Conservation (phyloP, 1,140 invertebrate species). For the Pentalonia nigronervosa region DNA sequence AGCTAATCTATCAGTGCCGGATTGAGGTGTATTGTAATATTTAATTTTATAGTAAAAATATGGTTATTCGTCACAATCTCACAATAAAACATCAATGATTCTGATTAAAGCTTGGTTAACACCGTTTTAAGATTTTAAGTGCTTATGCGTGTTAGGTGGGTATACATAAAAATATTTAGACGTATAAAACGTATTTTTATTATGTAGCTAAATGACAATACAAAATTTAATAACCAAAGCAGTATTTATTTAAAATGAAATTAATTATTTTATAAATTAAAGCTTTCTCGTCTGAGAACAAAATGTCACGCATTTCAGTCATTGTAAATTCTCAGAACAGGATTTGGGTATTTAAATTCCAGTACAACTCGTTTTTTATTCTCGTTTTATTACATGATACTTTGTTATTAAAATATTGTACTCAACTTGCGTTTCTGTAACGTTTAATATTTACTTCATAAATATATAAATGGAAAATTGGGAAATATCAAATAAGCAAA, state of each 20-base stretch:
- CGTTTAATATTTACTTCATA: neutral
- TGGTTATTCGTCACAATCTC: neutral
- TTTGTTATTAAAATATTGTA: slow-evolving; percentile 23
- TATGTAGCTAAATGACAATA: neutral
- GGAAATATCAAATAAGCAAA: neutral
- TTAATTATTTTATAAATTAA: neutral
- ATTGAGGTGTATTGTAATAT: neutral
- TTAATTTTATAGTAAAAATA: neutral
- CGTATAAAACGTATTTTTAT: neutral
- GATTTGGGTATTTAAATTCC: neutral
- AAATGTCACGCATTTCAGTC: neutral
- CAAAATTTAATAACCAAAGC: neutral
- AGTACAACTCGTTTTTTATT: neutral
- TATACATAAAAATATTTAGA: neutral
- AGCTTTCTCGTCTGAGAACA: neutral
- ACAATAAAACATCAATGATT: neutral
- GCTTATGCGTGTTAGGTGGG: neutral
- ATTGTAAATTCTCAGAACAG: neutral
- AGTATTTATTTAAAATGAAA: neutral
- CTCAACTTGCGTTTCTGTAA: neutral
- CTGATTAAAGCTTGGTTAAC: neutral
- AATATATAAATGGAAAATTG: neutral
- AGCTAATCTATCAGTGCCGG: too few relatives aligned
- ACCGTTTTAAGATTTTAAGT: neutral
- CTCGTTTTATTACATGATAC: neutral